Conservation (phyloP, 2,888 invertebrate genomes). For the Leucoma salicis region DNA sequence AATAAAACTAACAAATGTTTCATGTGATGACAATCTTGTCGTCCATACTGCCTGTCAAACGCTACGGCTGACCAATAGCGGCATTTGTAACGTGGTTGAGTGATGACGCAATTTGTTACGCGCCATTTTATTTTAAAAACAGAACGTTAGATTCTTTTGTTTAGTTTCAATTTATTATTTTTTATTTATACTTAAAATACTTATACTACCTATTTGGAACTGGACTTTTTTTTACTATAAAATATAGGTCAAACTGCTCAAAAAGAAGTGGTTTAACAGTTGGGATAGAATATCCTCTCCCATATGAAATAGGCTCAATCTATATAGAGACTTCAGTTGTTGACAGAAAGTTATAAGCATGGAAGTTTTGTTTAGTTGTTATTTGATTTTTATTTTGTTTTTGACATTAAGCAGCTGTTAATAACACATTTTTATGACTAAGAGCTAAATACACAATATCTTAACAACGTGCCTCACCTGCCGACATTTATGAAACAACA, state of each 20-base stretch:
- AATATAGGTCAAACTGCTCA: too few species aligned
- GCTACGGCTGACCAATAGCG: constrained; percentile 17
- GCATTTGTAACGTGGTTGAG: constrained; percentile 28
- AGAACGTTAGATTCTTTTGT: constrained; percentile 19
- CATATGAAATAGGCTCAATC: too few species aligned
- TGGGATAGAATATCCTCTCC: too few species aligned
- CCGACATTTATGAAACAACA: too few species aligned
- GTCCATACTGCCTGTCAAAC: constrained; percentile 13
- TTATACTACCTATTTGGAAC: too few species aligned
- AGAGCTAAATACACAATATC: not conserved
- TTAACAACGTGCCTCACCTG: not conserved
- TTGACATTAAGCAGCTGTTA: not conserved
- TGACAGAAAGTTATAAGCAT: too few species aligned
- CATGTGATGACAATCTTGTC: constrained; percentile 28
- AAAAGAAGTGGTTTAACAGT: too few species aligned
- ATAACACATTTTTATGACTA: constrained; percentile 3
- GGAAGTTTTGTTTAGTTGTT: too few species aligned
- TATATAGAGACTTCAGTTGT: too few species aligned
- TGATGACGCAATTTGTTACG: constrained; percentile 31
- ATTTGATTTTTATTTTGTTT: not conserved
- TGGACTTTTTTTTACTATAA: too few species aligned
- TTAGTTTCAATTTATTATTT: too few species aligned
- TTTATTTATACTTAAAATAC: too few species aligned
- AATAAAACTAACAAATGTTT: constrained; percentile 21
- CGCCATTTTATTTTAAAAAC: constrained; percentile 22